These are phyloP conservation scores for Eugnorisma glareosa DNA, from an alignment of 2,888 invertebrate species.

Conservation along the genomic window DNA sequence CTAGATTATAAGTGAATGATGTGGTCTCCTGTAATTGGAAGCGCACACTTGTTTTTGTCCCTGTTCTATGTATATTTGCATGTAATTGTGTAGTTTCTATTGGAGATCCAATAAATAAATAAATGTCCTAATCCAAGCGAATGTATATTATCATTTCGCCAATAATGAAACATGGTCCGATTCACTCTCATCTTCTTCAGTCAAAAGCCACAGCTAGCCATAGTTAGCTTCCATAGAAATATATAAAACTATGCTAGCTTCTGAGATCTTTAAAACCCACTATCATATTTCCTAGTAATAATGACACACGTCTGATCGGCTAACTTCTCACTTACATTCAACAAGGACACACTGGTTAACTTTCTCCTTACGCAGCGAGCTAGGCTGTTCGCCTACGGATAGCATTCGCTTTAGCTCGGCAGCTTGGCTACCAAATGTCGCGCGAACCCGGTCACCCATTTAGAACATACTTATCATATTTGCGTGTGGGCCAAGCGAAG, in stretches of 20 bases:
- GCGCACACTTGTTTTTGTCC: too few species aligned
- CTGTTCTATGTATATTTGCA: too few species aligned
- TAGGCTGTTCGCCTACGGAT: constrained; percentile 74
- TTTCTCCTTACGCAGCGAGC: constrained; percentile 77
- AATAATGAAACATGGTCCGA: neutral
- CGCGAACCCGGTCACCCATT: constrained; percentile 84
- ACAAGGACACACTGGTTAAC: constrained; percentile 82
- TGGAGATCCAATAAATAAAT: too few species aligned
- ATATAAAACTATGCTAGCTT: too few species aligned
- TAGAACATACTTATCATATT: constrained; percentile 76
- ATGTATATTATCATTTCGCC: neutral
- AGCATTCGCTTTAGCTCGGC: constrained; percentile 50
- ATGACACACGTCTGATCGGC: constrained; percentile 53
- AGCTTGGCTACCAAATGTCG: constrained; percentile 75
- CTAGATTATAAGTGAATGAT: too few species aligned
- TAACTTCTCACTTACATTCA: constrained; percentile 47
- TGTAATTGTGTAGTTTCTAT: too few species aligned
- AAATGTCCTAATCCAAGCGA: neutral
- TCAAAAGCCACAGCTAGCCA: neutral
- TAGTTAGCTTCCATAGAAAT: too few species aligned
- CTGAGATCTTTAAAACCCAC: constrained; percentile 15
- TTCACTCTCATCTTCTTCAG: neutral
- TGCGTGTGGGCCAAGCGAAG: constrained; percentile 71
- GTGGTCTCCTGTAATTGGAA: too few species aligned
- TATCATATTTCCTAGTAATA: constrained; percentile 26